These are phyloP conservation scores for Emys orbicularis DNA, from an alignment of 2,797 vertebrate genomes.

Conservation along the genomic window DNA sequence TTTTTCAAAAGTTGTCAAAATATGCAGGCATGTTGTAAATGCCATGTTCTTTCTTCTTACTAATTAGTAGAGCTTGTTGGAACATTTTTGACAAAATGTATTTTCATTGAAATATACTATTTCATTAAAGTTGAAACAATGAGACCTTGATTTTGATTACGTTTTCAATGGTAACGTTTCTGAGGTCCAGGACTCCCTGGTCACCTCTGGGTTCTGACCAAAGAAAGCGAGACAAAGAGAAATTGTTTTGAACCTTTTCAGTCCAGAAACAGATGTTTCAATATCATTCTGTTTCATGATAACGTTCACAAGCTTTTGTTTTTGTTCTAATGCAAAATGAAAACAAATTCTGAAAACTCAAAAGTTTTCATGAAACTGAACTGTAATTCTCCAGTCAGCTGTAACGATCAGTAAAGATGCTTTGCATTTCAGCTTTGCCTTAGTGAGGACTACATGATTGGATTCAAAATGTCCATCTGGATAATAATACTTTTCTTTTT, in stretches of 20 bases:
- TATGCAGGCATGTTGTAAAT: not conserved
- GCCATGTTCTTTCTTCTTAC: not conserved
- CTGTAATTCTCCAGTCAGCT: not conserved
- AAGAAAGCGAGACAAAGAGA: not conserved
- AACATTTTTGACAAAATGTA: not conserved
- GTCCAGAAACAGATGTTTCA: not conserved
- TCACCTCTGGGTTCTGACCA: not conserved
- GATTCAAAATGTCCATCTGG: not conserved
- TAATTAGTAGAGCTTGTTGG: not conserved
- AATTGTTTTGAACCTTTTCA: not conserved
- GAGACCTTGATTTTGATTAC: fast-evolving
- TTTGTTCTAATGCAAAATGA: not conserved
- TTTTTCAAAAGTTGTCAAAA: not conserved
- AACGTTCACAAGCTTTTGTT: not conserved
- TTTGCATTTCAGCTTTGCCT: not conserved
- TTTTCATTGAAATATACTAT: not conserved
- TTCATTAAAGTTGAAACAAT: not conserved
- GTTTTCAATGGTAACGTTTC: not conserved
- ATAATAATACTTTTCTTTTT: not conserved
- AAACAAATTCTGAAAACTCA: not conserved
- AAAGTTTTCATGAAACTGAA: not conserved
- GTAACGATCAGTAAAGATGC: not conserved
- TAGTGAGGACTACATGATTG: not conserved
- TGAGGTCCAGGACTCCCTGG: not conserved
- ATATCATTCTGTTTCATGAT: not conserved